These are phyloP conservation scores for Tetramorium simillimum DNA, from an alignment of 1,140 invertebrate species.

Conservation along the genomic window DNA sequence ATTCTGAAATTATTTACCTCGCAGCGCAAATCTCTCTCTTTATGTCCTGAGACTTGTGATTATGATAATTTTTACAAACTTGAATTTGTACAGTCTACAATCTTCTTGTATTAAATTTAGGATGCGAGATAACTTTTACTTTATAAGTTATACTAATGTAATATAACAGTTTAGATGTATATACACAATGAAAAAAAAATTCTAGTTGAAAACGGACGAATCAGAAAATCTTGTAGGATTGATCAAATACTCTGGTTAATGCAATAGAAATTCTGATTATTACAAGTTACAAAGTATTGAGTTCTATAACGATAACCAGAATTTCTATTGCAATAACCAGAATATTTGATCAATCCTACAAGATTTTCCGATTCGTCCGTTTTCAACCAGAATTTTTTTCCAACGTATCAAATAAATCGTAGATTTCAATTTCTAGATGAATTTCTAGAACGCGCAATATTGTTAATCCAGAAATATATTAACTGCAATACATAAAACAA, in stretches of 20 bases:
- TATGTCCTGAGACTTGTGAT: not conserved
- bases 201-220: too few relatives aligned
- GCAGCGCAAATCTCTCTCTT: not conserved
- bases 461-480: slow-evolving; percentile 9
- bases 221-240: too few relatives aligned
- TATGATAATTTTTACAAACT: not conserved
- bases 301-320: too few relatives aligned
- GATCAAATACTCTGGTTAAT: too few relatives aligned
- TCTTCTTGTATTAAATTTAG: not conserved
- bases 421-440: not conserved
- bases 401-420: not conserved
- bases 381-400: too few relatives aligned
- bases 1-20: slow-evolving; percentile 4
- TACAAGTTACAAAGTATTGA: too few relatives aligned
- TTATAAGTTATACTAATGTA: not conserved
- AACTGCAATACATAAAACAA: not conserved
- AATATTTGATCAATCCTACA: too few relatives aligned
- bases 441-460: not conserved
- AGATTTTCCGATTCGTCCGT: too few relatives aligned
- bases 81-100: not conserved
- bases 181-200: too few relatives aligned
- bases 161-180: not conserved
- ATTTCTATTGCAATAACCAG: too few relatives aligned
- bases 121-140: not conserved
- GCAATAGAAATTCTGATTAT: too few relatives aligned